Conservation (phyloP, 2,888 invertebrate species). For the Margaritifera margaritifera region DNA sequence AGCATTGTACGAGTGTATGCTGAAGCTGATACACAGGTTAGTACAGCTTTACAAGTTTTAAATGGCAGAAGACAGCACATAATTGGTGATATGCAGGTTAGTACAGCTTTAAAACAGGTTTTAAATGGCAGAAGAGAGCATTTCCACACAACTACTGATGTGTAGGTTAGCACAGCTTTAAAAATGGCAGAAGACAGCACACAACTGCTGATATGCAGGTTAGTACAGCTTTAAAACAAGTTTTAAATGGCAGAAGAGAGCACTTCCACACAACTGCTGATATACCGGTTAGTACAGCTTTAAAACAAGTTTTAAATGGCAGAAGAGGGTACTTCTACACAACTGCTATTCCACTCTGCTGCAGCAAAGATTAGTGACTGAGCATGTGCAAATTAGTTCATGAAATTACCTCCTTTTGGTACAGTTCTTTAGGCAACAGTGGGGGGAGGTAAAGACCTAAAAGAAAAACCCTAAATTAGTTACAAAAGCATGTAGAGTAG, state of each 20-base stretch:
- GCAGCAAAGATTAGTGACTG: no score
- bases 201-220: neutral
- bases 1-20: slow-evolving; percentile 96
- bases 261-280: neutral
- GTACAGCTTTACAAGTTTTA: slow-evolving; percentile 78
- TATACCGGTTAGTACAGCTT: neutral
- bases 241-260: slow-evolving; percentile 1
- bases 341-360: no score
- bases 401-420: no score
- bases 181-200: neutral
- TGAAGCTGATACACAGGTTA: slow-evolving; percentile 83
- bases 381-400: no score
- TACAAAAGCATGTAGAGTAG: no score
- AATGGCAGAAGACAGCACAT: neutral
- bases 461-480: no score
- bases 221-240: neutral
- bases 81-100: slow-evolving; percentile 80
- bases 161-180: slow-evolving; percentile 67
- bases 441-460: no score
- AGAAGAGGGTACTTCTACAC: no score
- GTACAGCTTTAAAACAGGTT: neutral
- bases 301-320: no score
- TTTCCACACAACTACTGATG: slow-evolving; percentile 75
- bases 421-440: no score
- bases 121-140: slow-evolving; percentile 3